Evolutionary conservation across 2,797 vertebrate species (phyloP).

Genomic region (Gallinago nigripennis): DNA sequence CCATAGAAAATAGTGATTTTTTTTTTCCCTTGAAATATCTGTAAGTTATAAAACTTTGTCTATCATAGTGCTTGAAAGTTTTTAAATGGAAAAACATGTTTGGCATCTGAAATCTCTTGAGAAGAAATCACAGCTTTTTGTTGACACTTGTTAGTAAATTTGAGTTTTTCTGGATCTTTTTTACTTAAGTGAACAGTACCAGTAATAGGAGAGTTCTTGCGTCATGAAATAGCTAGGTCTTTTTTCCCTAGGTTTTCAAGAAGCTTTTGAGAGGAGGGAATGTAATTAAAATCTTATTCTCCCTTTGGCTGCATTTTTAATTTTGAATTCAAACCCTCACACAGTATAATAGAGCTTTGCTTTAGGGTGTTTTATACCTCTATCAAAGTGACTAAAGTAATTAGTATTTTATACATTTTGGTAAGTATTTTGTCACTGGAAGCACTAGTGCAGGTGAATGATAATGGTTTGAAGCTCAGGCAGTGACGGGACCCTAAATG

Average conservation of each 20-base stretch:
- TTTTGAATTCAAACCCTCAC: constrained; percentile 51
- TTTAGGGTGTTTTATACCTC: constrained; percentile 48
- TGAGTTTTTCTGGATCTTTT: background rate
- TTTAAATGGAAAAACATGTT: constrained; percentile 27
- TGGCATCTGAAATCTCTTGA: constrained; percentile 21
- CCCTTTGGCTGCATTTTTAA: constrained; percentile 50
- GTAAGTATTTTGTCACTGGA: constrained; percentile 64
- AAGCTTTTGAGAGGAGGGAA: background rate
- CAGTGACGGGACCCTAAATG: constrained; percentile 55
- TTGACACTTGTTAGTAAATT: constrained; percentile 4
- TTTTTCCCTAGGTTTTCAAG: constrained; percentile 22
- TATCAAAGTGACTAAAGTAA: constrained; percentile 60
- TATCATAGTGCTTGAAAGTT: background rate
- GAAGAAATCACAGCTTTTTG: constrained; percentile 15
- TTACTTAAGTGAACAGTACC: background rate
- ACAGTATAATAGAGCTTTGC: constrained; percentile 24
- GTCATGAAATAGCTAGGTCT: background rate
- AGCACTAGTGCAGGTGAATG: constrained; percentile 47
- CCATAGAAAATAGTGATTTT: background rate
- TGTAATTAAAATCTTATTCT: constrained; percentile 64
- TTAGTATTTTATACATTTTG: constrained; percentile 64
- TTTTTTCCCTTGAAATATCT: constrained; percentile 28
- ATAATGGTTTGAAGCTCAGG: constrained; percentile 62
- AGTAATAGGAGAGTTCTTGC: background rate
- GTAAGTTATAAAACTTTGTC: constrained; percentile 20